Percentiles rank a stretch among this genome's conserved stretches.
phyloP scores from a whole-genome alignment of 2,113 vertebrate genomes.

The Pygoscelis antarcticus region DNA sequence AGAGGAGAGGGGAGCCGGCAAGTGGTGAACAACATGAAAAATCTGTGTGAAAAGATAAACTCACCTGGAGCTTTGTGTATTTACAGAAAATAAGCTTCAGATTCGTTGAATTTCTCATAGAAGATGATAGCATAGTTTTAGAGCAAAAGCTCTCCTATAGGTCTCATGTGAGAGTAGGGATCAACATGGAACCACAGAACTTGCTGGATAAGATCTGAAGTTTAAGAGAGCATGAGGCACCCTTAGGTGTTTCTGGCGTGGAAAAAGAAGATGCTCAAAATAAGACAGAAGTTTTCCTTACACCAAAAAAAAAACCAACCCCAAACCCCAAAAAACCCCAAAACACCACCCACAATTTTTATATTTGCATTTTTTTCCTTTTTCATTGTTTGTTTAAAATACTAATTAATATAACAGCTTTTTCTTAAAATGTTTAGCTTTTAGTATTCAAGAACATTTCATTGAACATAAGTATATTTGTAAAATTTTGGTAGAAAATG shows the following conservation, averaged over 20 bases:
- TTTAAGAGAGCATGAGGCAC: neutral
- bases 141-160: neutral
- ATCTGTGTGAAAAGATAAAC: neutral
- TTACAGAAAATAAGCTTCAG: neutral
- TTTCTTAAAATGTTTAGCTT: neutral
- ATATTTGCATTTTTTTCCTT: neutral
- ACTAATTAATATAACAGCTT: neutral
- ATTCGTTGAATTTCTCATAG: neutral
- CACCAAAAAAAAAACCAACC: neutral
- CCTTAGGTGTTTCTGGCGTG: neutral
- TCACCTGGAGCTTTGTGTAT: neutral
- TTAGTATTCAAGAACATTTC: neutral
- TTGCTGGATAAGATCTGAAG: neutral
- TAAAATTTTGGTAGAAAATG: neutral
- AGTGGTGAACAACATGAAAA: neutral
- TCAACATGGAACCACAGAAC: neutral
- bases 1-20: neutral
- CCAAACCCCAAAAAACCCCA: neutral
- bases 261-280: neutral
- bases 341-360: neutral
- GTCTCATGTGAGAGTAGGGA: too few relatives aligned
- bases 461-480: neutral
- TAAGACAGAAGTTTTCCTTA: neutral
- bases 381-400: neutral
- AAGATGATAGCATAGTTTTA: accelerated